Evolutionary conservation across 1,140 invertebrate species (phyloP).

Genomic region (Lordiphosa stackelbergi): DNA sequence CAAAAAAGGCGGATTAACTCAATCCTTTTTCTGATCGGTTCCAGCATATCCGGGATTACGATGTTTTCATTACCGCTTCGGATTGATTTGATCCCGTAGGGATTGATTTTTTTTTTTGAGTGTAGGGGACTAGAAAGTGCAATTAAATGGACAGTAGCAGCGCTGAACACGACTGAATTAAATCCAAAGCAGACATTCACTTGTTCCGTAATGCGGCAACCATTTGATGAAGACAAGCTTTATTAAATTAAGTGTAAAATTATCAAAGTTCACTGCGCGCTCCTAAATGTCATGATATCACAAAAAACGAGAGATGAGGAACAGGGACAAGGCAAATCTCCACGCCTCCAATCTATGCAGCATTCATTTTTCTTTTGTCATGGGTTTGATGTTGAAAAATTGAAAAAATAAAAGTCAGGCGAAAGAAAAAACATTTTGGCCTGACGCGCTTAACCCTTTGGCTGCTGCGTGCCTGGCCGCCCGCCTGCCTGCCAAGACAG

Average conservation of each 20-base stretch:
- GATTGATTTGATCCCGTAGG: too few species aligned
- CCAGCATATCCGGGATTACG: too few species aligned
- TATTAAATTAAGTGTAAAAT: conserved; percentile 71
- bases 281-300: conserved; percentile 28
- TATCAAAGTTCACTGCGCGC: conserved; percentile 40
- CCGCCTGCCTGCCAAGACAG: conserved; percentile 4
- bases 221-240: conserved; percentile 7
- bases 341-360: conserved; percentile 53
- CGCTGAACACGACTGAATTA: too few species aligned
- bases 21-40: too few species aligned
- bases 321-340: conserved; percentile 33
- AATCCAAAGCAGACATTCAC: too few species aligned
- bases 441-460: conserved; percentile 64
- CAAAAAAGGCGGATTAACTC: too few species aligned
- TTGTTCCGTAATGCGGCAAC: too few species aligned
- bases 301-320: conserved; percentile 3
- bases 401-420: conserved; percentile 68
- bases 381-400: conserved; percentile 68
- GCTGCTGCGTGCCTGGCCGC: not conserved
- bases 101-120: too few species aligned
- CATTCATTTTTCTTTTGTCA: conserved; percentile 71
- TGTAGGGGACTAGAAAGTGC: too few species aligned
- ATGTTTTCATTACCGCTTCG: too few species aligned
- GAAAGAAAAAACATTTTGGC: conserved; percentile 38
- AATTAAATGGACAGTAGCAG: too few species aligned